These are phyloP conservation scores for Sarcophaga peregrina DNA, from an alignment of 1,140 invertebrate genomes.

Conservation along the genomic window DNA sequence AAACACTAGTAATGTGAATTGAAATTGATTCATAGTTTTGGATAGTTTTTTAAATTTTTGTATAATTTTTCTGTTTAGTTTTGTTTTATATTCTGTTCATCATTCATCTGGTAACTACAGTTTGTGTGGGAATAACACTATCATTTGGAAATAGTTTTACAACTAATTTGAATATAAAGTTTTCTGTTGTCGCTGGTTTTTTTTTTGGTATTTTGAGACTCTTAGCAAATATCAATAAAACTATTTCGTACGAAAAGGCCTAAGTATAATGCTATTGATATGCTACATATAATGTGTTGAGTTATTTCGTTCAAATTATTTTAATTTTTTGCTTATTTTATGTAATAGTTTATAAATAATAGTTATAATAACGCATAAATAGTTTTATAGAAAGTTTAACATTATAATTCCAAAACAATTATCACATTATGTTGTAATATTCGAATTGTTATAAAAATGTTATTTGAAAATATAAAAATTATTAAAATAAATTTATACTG, in stretches of 20 bases:
- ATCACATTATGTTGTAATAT: too few species aligned
- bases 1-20: not conserved
- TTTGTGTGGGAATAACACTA: not conserved
- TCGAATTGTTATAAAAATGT: too few species aligned
- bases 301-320: not conserved
- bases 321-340: not conserved
- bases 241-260: too few species aligned
- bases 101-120: not conserved
- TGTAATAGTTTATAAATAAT: not conserved
- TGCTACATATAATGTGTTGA: too few species aligned
- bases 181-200: not conserved
- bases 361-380: not conserved
- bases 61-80: not conserved
- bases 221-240: too few species aligned
- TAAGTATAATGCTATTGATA: too few species aligned
- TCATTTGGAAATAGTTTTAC: not conserved
- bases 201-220: not conserved
- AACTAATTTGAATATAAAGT: not conserved
- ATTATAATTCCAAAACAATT: too few species aligned
- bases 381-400: conserved; percentile 1
- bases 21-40: not conserved
- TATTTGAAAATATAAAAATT: too few species aligned
- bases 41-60: not conserved
- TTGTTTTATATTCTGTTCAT: not conserved
- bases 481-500: too few species aligned